Base-by-base conservation (phyloP, 2,888 invertebrate species). In the Drosophila meridionalis region DNA sequence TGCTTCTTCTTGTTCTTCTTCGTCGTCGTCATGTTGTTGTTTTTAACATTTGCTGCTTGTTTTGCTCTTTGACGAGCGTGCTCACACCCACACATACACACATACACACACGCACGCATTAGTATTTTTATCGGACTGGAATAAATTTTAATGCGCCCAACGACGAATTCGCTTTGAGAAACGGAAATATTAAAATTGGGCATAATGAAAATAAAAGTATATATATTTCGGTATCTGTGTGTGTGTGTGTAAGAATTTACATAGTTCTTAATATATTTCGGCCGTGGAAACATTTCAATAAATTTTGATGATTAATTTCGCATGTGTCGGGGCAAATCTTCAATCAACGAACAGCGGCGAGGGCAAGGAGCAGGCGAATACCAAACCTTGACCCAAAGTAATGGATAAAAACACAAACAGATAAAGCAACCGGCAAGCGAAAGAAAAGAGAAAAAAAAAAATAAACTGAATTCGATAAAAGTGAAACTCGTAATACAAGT, bases 101-200 rank as follows among this genome's bases (percentile, higher is more conserved):
- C 66, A 20, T 11, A 12, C 28, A 38, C 26, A 14, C 55, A 20
- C 14, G 9, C 28, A 38, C 26, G 11, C 55, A 55, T 59, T 30
- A 48, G 65, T 57, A 48, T 61, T 78, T 80, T 73, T 74, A 76
- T 80, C 78, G 69, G 57, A 65, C 64, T 79, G 73, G 79, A 87
- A 85, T 85, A 77, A 79, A 87, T 83, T 85, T 81, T 69, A 76
- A 74, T 79, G 81, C 69, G 77, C 69, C 56, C 69, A 61, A 69
- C 79, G 74, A 77, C 78, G 75, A 55, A 50, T 69, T 69, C 45
- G 61, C 61, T 69, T 83, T 67, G 67, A 66, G 56, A 78, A 86
- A 82, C 83, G 88, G 83, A 88, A 83, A 87, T 83, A 83, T 85
- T 85, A 79, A 83, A 83, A 87, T 62, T 82, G 61, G 75, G 65